Evolutionary conservation across 2,888 invertebrate genomes (phyloP), one percentile per base, ranked within the genome.

Genomic region (Eupeodes luniger): DNA sequence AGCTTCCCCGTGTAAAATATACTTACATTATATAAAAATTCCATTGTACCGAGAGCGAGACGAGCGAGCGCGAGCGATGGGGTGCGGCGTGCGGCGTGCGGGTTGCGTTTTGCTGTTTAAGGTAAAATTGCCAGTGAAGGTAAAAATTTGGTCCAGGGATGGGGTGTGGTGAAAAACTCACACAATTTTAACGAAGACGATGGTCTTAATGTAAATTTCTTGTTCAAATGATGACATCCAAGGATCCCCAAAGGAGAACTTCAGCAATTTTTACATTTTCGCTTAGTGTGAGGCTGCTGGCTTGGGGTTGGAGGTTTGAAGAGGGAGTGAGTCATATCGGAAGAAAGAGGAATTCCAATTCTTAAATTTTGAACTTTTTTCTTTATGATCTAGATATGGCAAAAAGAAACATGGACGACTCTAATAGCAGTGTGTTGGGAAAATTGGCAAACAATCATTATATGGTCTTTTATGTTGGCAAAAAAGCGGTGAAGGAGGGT

Each of bases 211-310:
- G 88, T 88, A 81, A 81, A 88, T 78, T 85, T 84, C 84, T 84
- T 88, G 88, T 88, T 88, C 81, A 81, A 84, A 84, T 84, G 70
- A 88, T 88, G 84, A 81, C 88, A 88, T 85, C 75, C 69, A 84
- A 81, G 78, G 64, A 78, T 80, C 84, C 87, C 87, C 83, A 74
- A 27, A 27, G 62, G 87, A 81, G 84, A 77, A 77, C 79, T 83
- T 40, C n/a, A 67, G 79, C 76, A 70, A 80, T 87, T 83, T 83
- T 72, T 87, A 51, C 61, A 61, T 81, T 67, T 66, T 19, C 57
- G 16, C 76, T 44, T 61, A 14, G 53, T 40, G 57, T 14, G 27
- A 2, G 49, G 77, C 9, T 9, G 40, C 2, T 27, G 3, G 27
- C 2, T 27, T 47, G 77, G 77, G 47, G 53, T 5, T 0, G 14